Conservation (phyloP, 2,888 invertebrate genomes). For the Coelinius sp. region DNA sequence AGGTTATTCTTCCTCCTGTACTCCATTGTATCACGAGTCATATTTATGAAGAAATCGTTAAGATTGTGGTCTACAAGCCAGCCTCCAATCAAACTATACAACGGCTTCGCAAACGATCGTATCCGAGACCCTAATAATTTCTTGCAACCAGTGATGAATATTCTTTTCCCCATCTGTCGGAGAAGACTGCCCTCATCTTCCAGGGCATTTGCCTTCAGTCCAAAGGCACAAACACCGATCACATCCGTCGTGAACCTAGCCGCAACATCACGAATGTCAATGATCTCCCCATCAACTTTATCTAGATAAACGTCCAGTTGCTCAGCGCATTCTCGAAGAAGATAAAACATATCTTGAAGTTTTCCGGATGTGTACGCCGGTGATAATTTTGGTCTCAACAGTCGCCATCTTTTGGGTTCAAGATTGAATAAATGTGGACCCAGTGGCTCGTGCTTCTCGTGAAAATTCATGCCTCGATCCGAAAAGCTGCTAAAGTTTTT, state of each 20-base stretch:
- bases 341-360: conserved; percentile 70
- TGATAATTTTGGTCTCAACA: conserved; percentile 68
- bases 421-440: conserved; percentile 63
- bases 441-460: conserved; percentile 58
- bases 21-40: conserved; percentile 63
- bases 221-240: conserved; percentile 71
- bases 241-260: conserved; percentile 70
- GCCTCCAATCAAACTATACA: conserved; percentile 49
- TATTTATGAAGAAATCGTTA: conserved; percentile 59
- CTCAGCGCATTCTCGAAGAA: conserved; percentile 65
- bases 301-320: conserved; percentile 49
- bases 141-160: conserved; percentile 49
- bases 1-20: conserved; percentile 55
- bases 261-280: conserved; percentile 61
- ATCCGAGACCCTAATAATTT: neutral
- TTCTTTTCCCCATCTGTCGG: conserved; percentile 61
- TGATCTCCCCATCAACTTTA: conserved; percentile 9
- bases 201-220: conserved; percentile 68
- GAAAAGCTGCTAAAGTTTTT: conserved; percentile 45
- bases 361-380: conserved; percentile 72
- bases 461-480: conserved; percentile 40
- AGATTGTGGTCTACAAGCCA: conserved; percentile 49
- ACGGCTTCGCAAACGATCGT: conserved; percentile 40
- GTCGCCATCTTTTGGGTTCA: conserved; percentile 69
- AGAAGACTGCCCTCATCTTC: conserved; percentile 64